Percentiles rank a stretch among this genome's conserved stretches.
Conservation (phyloP, 2,113 vertebrate species). For the Pituophis catenifer region DNA sequence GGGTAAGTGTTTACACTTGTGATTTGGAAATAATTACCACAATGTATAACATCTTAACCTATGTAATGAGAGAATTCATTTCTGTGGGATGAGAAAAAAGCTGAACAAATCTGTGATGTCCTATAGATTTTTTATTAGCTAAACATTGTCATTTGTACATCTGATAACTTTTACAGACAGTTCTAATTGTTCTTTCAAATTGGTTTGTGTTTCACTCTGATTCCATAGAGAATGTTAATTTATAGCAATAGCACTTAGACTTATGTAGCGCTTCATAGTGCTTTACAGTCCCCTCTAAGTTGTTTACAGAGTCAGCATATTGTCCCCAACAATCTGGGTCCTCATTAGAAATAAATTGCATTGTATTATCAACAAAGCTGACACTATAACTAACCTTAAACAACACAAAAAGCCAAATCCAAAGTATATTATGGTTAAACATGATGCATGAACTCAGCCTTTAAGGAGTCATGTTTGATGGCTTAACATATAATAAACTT, state of each 20-base stretch:
- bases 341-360: background rate
- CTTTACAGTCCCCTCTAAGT: too few species aligned
- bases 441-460: background rate
- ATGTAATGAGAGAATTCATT: slow-evolving; percentile 65
- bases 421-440: background rate
- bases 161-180: background rate
- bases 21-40: slow-evolving; percentile 81
- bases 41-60: slow-evolving; percentile 72
- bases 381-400: background rate
- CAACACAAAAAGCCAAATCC: background rate
- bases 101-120: slow-evolving; percentile 5
- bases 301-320: too few species aligned
- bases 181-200: background rate
- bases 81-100: slow-evolving; percentile 36
- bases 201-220: background rate
- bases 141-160: background rate
- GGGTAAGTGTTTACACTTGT: slow-evolving; percentile 80
- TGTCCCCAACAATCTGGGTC: too few species aligned
- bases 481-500: background rate
- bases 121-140: background rate
- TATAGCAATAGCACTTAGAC: background rate
- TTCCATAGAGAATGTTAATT: background rate
- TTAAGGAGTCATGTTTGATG: background rate
- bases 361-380: background rate
- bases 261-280: too few species aligned